Evolutionary conservation across 2,888 invertebrate genomes (phyloP).

Genomic region (Pheosia gnoma): DNA sequence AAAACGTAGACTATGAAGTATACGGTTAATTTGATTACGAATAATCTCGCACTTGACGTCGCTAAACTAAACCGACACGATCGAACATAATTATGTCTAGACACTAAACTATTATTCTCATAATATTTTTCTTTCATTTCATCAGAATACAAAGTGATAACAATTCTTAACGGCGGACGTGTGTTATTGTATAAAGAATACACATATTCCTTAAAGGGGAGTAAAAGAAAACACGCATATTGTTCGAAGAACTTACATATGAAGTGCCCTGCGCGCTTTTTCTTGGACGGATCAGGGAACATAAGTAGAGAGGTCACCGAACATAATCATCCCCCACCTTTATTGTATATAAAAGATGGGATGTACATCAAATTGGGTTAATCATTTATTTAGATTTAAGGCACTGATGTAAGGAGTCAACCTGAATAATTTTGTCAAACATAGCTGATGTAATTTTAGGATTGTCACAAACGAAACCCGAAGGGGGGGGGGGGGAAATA

Average conservation of each 20-base stretch:
- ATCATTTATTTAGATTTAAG: too few species aligned
- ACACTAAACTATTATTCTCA: too few species aligned
- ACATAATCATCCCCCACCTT: slow-evolving; percentile 28
- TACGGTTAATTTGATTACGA: too few species aligned
- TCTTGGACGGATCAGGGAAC: slow-evolving; percentile 21
- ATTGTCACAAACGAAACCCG: too few species aligned
- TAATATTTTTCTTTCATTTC: background rate
- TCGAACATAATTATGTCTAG: too few species aligned
- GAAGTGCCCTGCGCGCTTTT: slow-evolving; percentile 30
- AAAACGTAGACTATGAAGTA: too few species aligned
- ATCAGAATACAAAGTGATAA: slow-evolving; percentile 6
- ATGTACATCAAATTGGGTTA: background rate
- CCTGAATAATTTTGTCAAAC: too few species aligned
- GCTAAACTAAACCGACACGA: too few species aligned
- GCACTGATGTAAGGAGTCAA: too few species aligned
- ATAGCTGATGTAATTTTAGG: too few species aligned
- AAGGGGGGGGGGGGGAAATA: too few species aligned
- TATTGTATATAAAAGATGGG: background rate
- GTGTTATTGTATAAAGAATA: slow-evolving; percentile 26
- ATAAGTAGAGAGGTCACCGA: slow-evolving; percentile 11
- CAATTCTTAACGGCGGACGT: background rate
- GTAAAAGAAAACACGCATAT: slow-evolving; percentile 13
- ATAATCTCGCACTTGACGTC: too few species aligned
- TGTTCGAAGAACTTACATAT: slow-evolving; percentile 30
- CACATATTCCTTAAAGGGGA: slow-evolving; percentile 26